Evolutionary conservation across 2,113 vertebrate genomes (phyloP), one percentile per base, ranked within the genome.

Genomic region (Boleophthalmus pectinirostris): DNA sequence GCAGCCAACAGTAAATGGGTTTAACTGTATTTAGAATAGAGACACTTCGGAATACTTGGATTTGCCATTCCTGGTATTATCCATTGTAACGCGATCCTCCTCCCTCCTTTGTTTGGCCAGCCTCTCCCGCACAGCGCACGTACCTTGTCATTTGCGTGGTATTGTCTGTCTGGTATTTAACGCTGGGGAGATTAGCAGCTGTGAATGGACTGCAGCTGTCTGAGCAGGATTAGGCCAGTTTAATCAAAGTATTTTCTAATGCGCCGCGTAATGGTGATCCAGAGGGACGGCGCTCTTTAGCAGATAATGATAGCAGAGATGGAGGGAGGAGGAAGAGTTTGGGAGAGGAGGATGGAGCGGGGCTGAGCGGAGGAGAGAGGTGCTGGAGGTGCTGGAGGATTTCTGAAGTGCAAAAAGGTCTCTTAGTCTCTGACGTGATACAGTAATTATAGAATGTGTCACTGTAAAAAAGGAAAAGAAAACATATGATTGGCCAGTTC

Each of bases 181-280:
- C 94, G 93, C 78, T 92, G 90, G 93, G 86, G 82, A 96, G 96
- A 96, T 96, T 96, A 96, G 95, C 96, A 96, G 95, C 96, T 90
- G 95, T 96, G 96, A 97, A 97, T 96, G 94, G 95, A 96, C 95
- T 95, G 95, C 96, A 97, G 96, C 95, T 97, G 96, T 96, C 95
- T 96, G 95, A 92, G 97, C 95, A 95, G 96, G 96, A 96, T 97
- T 97, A 96, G 95, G 93, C 94, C 94, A 96, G 95, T 98, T 97
- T 97, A 97, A 98, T 97, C 96, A 97, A 97, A 98, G 96, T 96
- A 96, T 97, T 97, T 97, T 89, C 96, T 97, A 97, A 97, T 97
- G 95, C 95, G 95, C 92, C 95, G 95, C 92, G 95, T 96, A 96
- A 97, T 97, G 96, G 95, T 96, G 97, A 97, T 96, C 96, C 95